Base-by-base conservation (phyloP, 2,797 vertebrate species). In the Rhadinocentrus ornatus region DNA sequence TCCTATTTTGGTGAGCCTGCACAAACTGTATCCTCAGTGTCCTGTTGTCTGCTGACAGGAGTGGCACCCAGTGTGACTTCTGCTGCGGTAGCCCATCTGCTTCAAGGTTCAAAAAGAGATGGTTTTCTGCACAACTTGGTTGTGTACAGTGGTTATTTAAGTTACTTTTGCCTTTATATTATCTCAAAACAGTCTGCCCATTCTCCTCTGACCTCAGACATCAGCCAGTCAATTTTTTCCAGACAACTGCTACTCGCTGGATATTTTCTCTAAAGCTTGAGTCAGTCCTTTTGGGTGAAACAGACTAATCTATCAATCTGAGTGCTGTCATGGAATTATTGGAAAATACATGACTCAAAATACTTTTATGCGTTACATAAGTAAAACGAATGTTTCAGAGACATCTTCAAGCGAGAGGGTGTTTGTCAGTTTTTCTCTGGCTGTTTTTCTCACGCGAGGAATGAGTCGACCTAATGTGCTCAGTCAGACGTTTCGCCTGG, bases 401-500 rank as follows among this genome's bases (percentile, higher is more conserved):
- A 61, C n/a, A 59, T 75, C 27, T 56, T 48, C 0, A 13, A 44
- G 60, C 31, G 34, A 48, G 52, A 50, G 57, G 15, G 64, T 46
- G 35, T 80, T 69, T 15, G 59, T 77, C 73, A 56, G 62, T 64
- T 75, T 55, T 48, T 62, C 60, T 56, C 56, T 22, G 26, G 24
- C 67, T 64, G 69, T 76, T 46, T 62, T 91, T 94, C 89, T 90
- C 93, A 93, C 90, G 91, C 91, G 22, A 92, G 78, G 71, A 87
- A 77, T 90, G 82, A 88, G 78, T 89, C 65, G 55, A 35, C 67
- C 74, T 90, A 85, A 91, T 77, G 80, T 72, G 87, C 75, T 89
- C 88, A 88, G 78, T 75, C 84, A 90, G 74, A 79, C 86, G 1
- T 83, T 87, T 93, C 90, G 87, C 54, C 15, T 24, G 71, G 58